phyloP scores from a whole-genome alignment of 2,113 vertebrate genomes.

The Vulpes vulpes region DNA sequence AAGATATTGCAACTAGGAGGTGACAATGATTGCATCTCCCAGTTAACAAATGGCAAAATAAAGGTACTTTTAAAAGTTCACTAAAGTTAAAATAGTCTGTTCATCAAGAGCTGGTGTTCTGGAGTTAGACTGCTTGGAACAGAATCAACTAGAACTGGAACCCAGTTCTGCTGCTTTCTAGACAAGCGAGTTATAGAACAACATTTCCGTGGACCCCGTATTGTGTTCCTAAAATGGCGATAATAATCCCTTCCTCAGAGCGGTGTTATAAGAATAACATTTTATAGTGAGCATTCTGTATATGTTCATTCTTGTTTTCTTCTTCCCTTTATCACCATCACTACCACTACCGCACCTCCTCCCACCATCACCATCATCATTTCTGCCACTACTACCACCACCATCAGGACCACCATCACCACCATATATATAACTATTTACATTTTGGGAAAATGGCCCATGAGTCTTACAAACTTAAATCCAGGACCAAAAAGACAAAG shows the following conservation, averaged over 20 bases:
- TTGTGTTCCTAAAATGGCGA: background rate
- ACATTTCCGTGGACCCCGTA: background rate
- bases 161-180: background rate
- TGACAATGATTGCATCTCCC: background rate
- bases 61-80: background rate
- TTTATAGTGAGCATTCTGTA: background rate
- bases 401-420: background rate
- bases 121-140: background rate
- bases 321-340: background rate
- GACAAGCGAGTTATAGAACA: background rate
- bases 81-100: background rate
- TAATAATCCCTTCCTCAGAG: background rate
- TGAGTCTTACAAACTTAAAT: background rate
- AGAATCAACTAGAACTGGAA: background rate
- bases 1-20: background rate
- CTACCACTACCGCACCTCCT: fast-evolving
- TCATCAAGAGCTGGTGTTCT: background rate
- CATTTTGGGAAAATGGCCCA: background rate
- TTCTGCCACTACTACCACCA: too few species aligned
- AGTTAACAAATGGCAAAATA: background rate
- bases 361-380: background rate
- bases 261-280: background rate
- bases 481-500: background rate
- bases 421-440: background rate
- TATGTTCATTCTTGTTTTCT: background rate